Evolutionary conservation across 2,113 vertebrate genomes (phyloP), one percentile per base, ranked within the genome.

Genomic region (Plectropomus leopardus): DNA sequence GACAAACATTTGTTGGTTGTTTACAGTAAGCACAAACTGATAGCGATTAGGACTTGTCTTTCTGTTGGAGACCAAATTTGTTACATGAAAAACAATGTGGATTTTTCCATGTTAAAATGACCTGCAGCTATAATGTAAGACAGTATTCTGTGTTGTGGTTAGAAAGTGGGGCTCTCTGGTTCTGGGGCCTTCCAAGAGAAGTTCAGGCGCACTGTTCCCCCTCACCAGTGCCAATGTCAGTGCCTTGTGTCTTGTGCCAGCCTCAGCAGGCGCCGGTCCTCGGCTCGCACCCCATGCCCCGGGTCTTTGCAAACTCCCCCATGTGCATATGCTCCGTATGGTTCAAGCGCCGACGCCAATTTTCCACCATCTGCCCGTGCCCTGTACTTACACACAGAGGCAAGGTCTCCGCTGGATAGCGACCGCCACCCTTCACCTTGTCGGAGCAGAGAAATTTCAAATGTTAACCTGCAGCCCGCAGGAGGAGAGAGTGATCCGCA

Each of bases 241-340:
- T 80, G 87, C 80, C 81, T 87, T 55, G 88, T 82, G 84, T 88
- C 77, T 80, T 19, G 85, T 91, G 94, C 93, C 94, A 94, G 89
- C 72, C 91, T 85, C 93, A 80, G 86, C 82, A 63, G 92, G 93
- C 57, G 40, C 80, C 78, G 30, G 73, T 92, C 92, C 85, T 92
- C 86, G 34, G 84, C 92, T 90, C 71, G 28, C 85, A 69, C 90
- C 91, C 91, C 76, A 66, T 88, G 88, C 83, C 83, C 90, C 15
- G 73, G 90, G 90, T 92, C 91, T 88, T 87, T 91, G 83, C 90
- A 91, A 93, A 94, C 92, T 91, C 92, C 87, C 88, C 88, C 82
- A 86, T 78, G 88, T 92, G 92, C 93, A 94, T 92, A 93, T 92
- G 93, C 91, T 93, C 94, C 93, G 85, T 95, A 93, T 95, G 94